A percentile compares a stretch with the other conserved stretches of the same genome.
These are phyloP conservation scores for Bos javanicus DNA, from an alignment of 2,113 vertebrate genomes.

Conservation along the genomic window DNA sequence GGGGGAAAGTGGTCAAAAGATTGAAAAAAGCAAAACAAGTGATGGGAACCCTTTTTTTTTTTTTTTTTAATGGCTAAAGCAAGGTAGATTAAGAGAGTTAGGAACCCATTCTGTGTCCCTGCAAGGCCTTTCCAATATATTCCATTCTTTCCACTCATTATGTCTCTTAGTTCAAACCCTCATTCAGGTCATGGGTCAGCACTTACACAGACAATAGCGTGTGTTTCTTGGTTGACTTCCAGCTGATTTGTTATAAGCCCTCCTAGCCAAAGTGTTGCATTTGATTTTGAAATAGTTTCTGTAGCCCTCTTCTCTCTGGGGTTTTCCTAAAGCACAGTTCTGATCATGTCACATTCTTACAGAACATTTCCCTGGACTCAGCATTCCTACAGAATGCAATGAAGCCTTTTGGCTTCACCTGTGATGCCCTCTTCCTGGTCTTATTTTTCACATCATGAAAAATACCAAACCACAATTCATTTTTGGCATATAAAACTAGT, in stretches of 20 bases:
- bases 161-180: background rate
- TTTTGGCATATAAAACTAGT: conserved; percentile 8
- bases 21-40: background rate
- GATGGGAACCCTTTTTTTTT: background rate
- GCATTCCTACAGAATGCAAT: background rate
- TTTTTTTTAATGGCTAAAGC: background rate
- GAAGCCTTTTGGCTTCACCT: background rate
- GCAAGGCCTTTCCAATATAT: background rate
- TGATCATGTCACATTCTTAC: background rate
- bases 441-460: conserved; percentile 29
- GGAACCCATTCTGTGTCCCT: background rate
- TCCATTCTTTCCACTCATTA: background rate
- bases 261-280: background rate
- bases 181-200: background rate
- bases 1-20: background rate
- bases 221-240: background rate
- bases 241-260: background rate
- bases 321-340: background rate
- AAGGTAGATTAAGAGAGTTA: background rate
- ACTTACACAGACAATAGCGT: background rate
- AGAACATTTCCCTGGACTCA: background rate
- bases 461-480: background rate
- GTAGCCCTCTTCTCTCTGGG: background rate
- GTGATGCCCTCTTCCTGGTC: background rate
- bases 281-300: background rate